A percentile compares a stretch with the other conserved stretches of the same genome.
Evolutionary conservation across 2,797 vertebrate species (phyloP).

Genomic region (Malurus splendens): DNA sequence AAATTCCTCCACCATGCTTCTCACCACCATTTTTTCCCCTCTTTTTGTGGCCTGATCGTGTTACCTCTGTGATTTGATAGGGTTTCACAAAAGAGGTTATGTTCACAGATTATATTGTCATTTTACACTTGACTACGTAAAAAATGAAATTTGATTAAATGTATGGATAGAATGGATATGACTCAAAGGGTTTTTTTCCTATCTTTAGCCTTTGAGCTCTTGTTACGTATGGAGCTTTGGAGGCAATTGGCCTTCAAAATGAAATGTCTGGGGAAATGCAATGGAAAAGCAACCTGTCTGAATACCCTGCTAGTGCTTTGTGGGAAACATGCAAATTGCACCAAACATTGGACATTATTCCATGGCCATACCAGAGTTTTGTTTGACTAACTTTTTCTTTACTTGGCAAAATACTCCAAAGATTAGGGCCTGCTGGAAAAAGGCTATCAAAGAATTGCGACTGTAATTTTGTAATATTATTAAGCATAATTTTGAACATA

Average conservation of each 20-base stretch:
- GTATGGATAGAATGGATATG: background rate
- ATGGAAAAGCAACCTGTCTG: background rate
- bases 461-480: background rate
- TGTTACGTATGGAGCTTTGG: background rate
- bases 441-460: background rate
- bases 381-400: background rate
- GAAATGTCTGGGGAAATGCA: background rate
- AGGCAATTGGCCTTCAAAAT: background rate
- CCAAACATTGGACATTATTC: fast-evolving
- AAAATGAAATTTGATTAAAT: background rate
- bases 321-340: background rate
- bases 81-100: background rate
- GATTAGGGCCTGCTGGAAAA: background rate
- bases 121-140: background rate
- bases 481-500: background rate
- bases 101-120: background rate
- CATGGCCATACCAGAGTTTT: background rate
- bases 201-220: background rate
- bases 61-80: background rate
- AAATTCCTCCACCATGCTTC: background rate
- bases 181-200: background rate
- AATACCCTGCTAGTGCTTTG: background rate
- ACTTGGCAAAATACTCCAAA: background rate
- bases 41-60: background rate
- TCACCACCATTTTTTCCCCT: background rate